Conservation (phyloP, 2,113 vertebrate species). For the Vombatus ursinus region DNA sequence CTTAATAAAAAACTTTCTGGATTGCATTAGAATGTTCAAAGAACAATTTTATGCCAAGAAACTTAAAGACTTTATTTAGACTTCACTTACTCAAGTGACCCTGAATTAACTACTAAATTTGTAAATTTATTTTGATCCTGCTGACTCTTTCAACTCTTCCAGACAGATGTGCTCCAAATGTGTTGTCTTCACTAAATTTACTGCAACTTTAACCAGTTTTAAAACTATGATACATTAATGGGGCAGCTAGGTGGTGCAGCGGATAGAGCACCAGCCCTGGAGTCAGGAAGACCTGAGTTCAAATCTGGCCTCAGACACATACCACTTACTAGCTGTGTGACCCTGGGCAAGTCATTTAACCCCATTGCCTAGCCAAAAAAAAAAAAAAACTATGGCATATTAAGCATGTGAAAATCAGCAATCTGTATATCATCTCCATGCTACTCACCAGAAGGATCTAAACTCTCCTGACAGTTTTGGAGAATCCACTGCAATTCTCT, state of each 20-base stretch:
- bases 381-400: not conserved
- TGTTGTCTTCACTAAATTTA: not conserved
- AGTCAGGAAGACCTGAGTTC: too few species aligned
- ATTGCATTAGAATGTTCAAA: not conserved
- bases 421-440: not conserved
- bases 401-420: not conserved
- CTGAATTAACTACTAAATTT: not conserved
- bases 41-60: not conserved
- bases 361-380: too few species aligned
- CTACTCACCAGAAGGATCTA: not conserved
- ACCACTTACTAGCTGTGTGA: too few species aligned
- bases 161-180: not conserved
- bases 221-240: not conserved
- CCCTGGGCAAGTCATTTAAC: too few species aligned
- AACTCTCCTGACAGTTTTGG: not conserved
- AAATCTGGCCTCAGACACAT: too few species aligned
- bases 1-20: not conserved
- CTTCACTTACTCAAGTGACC: not conserved
- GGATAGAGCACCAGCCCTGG: too few species aligned
- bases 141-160: not conserved
- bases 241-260: too few species aligned
- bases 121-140: not conserved
- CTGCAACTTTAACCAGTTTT: not conserved
- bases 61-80: not conserved
- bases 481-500: not conserved